Base-by-base conservation (phyloP, 2,888 invertebrate genomes). In the Pherbina coryleti region DNA sequence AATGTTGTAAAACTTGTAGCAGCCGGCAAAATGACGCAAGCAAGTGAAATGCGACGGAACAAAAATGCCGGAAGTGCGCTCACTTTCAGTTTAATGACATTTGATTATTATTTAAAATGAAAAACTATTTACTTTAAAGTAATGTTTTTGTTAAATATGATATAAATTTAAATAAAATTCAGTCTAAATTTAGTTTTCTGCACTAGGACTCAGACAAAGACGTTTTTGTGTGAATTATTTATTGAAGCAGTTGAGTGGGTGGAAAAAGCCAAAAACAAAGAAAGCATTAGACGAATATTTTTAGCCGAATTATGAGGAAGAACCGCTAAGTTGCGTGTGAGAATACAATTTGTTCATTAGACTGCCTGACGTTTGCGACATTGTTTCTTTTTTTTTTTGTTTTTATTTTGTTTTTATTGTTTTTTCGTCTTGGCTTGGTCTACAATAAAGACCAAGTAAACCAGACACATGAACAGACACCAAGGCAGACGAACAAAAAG, bases 391-490 rank as follows among this genome's bases (percentile, higher is more conserved):
- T 22, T 55, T 55, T 55, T 1, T 19, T n/a, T 44, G 1, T 44
- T n/a, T 11, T 28, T 9, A 9, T 60, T 28, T 19, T 60, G 1
- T 60, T 55, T 19, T 55, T 55, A 22, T 55, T 55, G 55, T 55
- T 55, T 55, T 19, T 19, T 55, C 22, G 44, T 60, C 28, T 60
- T 60, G 28, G 60, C 9, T 14, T 28, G 11, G 17, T 28, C 60
- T 28, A 60, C 28, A 22, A 60, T 60, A 25, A 60, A 60, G 51
- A 51, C 17, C 14, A 44, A 71, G 22, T 72, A n/a, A 67, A 66
- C 60, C 76, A 75, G 66, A 76, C 79, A 75, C 19, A 64, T n/a
- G 9, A 53, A 25, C 22, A 44, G 67, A 71, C 69, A 72, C 51
- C 60, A 62, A 34, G 25, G 57, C 55, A 55, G 72, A 31, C 25